phyloP scores from a whole-genome alignment of 2,888 invertebrate genomes.

The Sinotaia quadrata region DNA sequence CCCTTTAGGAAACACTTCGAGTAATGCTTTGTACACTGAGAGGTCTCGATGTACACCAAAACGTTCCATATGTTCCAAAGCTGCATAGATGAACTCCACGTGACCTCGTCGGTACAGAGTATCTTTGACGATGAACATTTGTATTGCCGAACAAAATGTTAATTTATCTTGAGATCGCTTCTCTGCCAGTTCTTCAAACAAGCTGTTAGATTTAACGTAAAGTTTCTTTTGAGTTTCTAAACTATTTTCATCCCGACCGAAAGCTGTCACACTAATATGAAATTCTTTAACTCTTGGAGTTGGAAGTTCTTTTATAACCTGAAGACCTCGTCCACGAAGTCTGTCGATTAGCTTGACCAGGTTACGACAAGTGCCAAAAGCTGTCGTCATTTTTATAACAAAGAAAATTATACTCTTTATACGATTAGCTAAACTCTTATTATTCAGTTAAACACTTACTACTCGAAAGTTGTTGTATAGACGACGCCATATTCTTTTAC shows the following conservation, averaged over 20 bases:
- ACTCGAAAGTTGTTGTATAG: too few relatives aligned
- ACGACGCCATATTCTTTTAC: too few relatives aligned
- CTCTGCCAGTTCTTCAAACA: constrained; percentile 37
- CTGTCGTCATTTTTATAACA: too few relatives aligned
- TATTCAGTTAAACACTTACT: too few relatives aligned
- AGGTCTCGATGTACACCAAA: constrained; percentile 87
- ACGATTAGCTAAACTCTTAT: too few relatives aligned
- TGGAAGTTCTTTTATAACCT: too few relatives aligned
- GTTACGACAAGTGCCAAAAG: too few relatives aligned
- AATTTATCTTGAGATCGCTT: constrained; percentile 46
- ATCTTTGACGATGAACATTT: constrained; percentile 79
- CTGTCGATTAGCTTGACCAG: too few relatives aligned
- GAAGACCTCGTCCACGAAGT: too few relatives aligned
- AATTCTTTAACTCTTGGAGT: too few relatives aligned
- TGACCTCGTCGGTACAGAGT: constrained; percentile 85
- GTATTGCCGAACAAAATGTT: constrained; percentile 57
- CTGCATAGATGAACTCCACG: constrained; percentile 94
- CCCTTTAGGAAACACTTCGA: constrained; percentile 92
- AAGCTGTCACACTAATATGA: too few relatives aligned
- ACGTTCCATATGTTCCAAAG: constrained; percentile 88
- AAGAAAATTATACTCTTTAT: too few relatives aligned
- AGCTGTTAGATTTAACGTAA: constrained; percentile 24
- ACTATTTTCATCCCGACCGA: constrained; percentile 15
- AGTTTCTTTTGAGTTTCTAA: constrained; percentile 21
- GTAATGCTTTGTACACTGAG: constrained; percentile 82